phyloP scores from a whole-genome alignment of 2,888 invertebrate species.

The Dascillus cervinus region DNA sequence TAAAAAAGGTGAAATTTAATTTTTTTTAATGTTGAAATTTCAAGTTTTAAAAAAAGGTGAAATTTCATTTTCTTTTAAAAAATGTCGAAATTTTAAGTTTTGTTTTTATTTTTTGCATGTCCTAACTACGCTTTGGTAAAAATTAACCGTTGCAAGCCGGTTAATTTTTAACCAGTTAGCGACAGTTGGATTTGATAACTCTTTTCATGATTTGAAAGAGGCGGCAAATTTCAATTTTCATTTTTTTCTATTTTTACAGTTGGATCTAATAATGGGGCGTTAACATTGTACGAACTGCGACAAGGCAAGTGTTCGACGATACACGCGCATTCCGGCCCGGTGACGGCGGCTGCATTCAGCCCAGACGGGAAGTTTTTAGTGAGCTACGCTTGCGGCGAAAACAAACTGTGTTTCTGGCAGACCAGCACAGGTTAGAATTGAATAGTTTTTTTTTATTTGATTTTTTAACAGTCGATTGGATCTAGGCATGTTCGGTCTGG shows the following conservation, averaged over 20 bases:
- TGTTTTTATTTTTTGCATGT: no score
- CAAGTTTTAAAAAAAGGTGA: no score
- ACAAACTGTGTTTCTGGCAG: conserved; percentile 97
- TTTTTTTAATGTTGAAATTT: no score
- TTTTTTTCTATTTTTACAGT: conserved; percentile 46
- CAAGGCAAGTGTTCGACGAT: conserved; percentile 93
- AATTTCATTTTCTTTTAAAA: no score
- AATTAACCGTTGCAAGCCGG: no score
- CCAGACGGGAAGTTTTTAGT: conserved; percentile 97
- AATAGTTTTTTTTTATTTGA: neutral
- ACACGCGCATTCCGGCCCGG: conserved; percentile 80
- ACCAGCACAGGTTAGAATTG: conserved; percentile 66
- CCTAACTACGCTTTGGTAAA: no score
- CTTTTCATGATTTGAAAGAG: no score
- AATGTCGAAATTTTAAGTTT: no score
- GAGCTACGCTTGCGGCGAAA: conserved; percentile 90
- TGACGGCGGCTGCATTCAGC: conserved; percentile 91
- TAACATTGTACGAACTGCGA: conserved; percentile 92
- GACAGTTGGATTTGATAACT: no score
- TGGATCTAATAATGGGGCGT: conserved; percentile 85
- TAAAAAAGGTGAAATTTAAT: no score
- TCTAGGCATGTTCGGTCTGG: conserved; percentile 89
- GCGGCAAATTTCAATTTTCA: conserved; percentile 8
- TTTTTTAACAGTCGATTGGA: neutral
- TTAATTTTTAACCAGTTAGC: no score